A percentile compares a stretch with the other conserved stretches of the same genome.
These are phyloP conservation scores for Ericerus pela DNA, from an alignment of 1,140 invertebrate genomes.

Conservation along the genomic window DNA sequence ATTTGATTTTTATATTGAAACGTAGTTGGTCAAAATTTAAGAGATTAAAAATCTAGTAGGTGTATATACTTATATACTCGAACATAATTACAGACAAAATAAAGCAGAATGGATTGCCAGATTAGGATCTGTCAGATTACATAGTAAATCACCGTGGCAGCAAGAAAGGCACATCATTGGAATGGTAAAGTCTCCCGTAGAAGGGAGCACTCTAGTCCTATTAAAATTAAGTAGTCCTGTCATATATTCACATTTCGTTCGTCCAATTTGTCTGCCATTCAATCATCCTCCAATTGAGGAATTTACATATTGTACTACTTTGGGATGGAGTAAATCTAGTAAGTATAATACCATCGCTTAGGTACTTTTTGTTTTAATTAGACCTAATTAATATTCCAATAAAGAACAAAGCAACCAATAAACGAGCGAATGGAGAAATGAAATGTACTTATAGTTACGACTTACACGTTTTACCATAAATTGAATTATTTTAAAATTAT, in stretches of 20 bases:
- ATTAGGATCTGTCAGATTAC: slow-evolving; percentile 57
- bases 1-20: too few relatives aligned
- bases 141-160: slow-evolving; percentile 67
- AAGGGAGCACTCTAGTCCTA: slow-evolving; percentile 67
- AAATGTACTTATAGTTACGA: too few relatives aligned
- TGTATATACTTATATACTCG: too few relatives aligned
- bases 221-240: slow-evolving; percentile 62
- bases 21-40: too few relatives aligned
- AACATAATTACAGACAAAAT: slow-evolving; percentile 57
- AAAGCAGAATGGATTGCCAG: slow-evolving; percentile 69
- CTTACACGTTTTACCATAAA: too few relatives aligned
- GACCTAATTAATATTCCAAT: too few relatives aligned
- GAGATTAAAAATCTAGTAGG: too few relatives aligned
- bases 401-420: too few relatives aligned
- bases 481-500: too few relatives aligned
- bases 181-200: slow-evolving; percentile 76
- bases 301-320: slow-evolving; percentile 51
- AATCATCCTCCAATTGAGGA: background rate
- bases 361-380: too few relatives aligned
- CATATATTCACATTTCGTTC: slow-evolving; percentile 60
- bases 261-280: slow-evolving; percentile 59
- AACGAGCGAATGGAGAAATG: too few relatives aligned
- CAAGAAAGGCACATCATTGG: slow-evolving; percentile 69
- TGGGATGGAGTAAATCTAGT: slow-evolving; percentile 68
- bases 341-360: too few relatives aligned